Percentiles rank a stretch among this genome's conserved stretches.
These are phyloP conservation scores for Nephila pilipes DNA, from an alignment of 1,140 invertebrate species.

Conservation along the genomic window DNA sequence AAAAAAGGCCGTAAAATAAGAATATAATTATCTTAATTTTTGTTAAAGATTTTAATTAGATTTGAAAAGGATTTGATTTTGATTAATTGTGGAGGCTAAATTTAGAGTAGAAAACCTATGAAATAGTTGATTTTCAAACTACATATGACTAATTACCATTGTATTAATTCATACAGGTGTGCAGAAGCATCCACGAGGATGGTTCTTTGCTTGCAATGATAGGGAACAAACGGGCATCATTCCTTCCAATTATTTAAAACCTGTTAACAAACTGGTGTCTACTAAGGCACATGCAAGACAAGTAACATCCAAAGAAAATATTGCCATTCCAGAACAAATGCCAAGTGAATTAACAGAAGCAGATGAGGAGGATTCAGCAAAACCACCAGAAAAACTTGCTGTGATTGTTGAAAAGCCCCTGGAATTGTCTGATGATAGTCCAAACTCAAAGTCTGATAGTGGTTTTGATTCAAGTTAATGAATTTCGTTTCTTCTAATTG, in stretches of 20 bases:
- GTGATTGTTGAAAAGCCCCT: neutral
- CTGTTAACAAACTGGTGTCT: too few relatives aligned
- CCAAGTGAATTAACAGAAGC: neutral
- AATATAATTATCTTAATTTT: too few relatives aligned
- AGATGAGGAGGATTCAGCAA: neutral
- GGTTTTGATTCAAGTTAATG: neutral
- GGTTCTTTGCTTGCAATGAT: conserved; percentile 85
- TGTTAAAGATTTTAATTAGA: too few relatives aligned
- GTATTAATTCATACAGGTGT: neutral
- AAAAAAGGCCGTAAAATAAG: too few relatives aligned
- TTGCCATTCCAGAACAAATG: neutral
- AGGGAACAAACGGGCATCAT: conserved; percentile 87
- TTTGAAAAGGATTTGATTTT: too few relatives aligned
- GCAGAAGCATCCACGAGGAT: conserved; percentile 36
- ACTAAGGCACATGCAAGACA: neutral
- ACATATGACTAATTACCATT: too few relatives aligned
- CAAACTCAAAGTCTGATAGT: neutral
- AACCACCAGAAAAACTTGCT: neutral
- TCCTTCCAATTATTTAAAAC: conserved; percentile 87
- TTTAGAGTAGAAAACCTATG: too few relatives aligned
- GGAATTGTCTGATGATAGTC: neutral
- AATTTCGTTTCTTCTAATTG: neutral
- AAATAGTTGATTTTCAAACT: too few relatives aligned
- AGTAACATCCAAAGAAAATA: neutral
- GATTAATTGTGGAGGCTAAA: too few relatives aligned